Evolutionary conservation across 2,888 invertebrate genomes (phyloP), one percentile per base, ranked within the genome.

Genomic region (Agonopterix heracliana): DNA sequence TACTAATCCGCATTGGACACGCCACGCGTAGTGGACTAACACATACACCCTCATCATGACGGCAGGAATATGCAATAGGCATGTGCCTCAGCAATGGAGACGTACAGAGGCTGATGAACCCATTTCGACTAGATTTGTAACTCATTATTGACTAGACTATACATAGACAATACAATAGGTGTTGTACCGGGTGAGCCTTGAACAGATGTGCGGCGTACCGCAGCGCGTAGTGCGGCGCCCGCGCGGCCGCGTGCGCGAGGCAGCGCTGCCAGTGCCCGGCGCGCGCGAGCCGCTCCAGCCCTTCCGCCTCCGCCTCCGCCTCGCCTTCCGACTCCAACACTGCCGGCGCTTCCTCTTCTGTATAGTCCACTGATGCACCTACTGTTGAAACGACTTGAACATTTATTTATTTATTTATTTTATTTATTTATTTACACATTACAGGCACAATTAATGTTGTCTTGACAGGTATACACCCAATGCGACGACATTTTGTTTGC

Each of bases 261-360:
- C 87, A 87, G 12, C 86, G 79, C 67, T 67, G 63, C 89, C 89
- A 89, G 62, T 88, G 88, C 0, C 88, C 89, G 1, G 80, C 81
- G 52, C 84, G 78, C 3, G 84, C 85, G 41, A 88, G 58, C 1
- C 80, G 73, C 66, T 89, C 88, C 53, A 87, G 49, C 17, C 78
- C 81, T 36, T 42, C 54, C 63, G 41, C 56, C 12, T 65, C 68
- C 3, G 52, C 51, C 10, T 58, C 66, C 3, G 47, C 54, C 17
- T 57, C 63, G 0, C 50, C 46, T 26, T 54, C 61, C 34, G 45
- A 42, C 49, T 49, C 57, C 2, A 43, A 57, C 3, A 46, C 38
- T 4, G 48, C 54, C 1, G 53, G 50, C 1, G 41, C 49, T 41
- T 68, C 75, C 14, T 77, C 81, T n/a, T 66, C 67, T 45, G 71